Evolutionary conservation across 2,888 invertebrate species (phyloP), one percentile per base, ranked within the genome.

Genomic region (Lochmaea capreae): DNA sequence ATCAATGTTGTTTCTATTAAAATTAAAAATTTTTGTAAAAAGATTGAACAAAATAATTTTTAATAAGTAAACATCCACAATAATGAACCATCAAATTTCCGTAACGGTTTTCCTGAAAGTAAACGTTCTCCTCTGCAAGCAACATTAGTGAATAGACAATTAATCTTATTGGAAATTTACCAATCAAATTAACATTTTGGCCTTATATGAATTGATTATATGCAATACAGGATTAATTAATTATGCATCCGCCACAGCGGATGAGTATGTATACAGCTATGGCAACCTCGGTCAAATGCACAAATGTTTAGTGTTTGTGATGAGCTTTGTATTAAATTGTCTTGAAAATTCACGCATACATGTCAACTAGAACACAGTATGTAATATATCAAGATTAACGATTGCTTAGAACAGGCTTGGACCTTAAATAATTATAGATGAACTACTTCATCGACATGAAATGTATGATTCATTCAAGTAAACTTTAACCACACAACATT

Each of bases 81-180:
- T 57, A 57, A 11, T 46, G 46, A 1, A 12, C 8, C 33, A 39
- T 39, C 8, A 8, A 39, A 46, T 46, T 46, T 46, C 14, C 46
- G 43, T 14, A 58, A 14, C 26, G 58, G 12, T 10, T 59, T 59
- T 33, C n/a, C 16, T 18, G 8, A n/a, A 65, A 57, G 18, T 22
- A 59, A 43, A 59, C n/a, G n/a, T 18, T 59, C 33, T 59, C 59
- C 10, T 33, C 14, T 5, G n/a, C 6, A n/a, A 33, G 59, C 59
- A 14, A 14, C 5, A 33, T 39, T 43, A 43, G 16, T 75, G 66
- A 71, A 65, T 74, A 52, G 66, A 77, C 76, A 79, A 77, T 79
- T 78, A 77, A 78, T 79, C 74, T 70, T 77, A 70, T 74, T 74
- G 71, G 69, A 72, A 77, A 76, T 74, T 70, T 75, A 77, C 77